Percentiles rank a stretch among this genome's conserved stretches.
phyloP scores from a whole-genome alignment of 2,797 vertebrate genomes.

The Cuculus canorus region DNA sequence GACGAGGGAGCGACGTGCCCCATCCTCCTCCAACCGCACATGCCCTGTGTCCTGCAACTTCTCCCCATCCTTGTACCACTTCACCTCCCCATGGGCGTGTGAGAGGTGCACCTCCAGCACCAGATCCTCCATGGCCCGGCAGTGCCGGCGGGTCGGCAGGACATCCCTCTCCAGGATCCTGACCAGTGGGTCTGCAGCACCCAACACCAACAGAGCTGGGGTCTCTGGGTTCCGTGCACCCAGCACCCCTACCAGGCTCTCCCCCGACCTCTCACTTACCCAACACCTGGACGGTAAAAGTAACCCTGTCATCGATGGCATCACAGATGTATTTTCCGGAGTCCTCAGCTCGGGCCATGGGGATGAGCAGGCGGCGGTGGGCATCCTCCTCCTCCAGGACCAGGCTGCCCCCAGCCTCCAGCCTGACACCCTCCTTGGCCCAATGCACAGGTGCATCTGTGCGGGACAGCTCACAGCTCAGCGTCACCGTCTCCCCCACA shows the following conservation, averaged over 20 bases:
- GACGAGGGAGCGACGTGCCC: conserved; percentile 83
- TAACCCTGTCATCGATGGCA: conserved; percentile 81
- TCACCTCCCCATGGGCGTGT: conserved; percentile 81
- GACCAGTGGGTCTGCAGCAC: conserved; percentile 81
- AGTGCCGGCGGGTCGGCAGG: conserved; percentile 75
- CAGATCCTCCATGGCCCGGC: conserved; percentile 86
- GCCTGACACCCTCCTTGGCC: conserved; percentile 85
- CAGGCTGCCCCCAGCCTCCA: conserved; percentile 84
- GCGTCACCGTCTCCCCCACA: conserved; percentile 80
- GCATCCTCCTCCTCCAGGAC: conserved; percentile 85
- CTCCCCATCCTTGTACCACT: conserved; percentile 92
- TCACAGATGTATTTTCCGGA: conserved; percentile 89
- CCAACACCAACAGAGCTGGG: conserved; percentile 7
- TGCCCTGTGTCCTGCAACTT: conserved; percentile 83
- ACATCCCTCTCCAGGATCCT: conserved; percentile 82
- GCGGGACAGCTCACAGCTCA: conserved; percentile 90
- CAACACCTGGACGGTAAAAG: conserved; percentile 87
- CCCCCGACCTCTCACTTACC: conserved; percentile 77
- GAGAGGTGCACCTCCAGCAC: conserved; percentile 91
- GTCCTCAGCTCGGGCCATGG: conserved; percentile 76
- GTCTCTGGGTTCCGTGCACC: neutral
- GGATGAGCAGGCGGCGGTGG: conserved; percentile 83
- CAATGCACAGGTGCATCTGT: conserved; percentile 83
- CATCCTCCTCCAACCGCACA: conserved; percentile 87
- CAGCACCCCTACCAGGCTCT: neutral